These are phyloP conservation scores for Byasa hedistus DNA, from an alignment of 2,888 invertebrate species.

Conservation along the genomic window DNA sequence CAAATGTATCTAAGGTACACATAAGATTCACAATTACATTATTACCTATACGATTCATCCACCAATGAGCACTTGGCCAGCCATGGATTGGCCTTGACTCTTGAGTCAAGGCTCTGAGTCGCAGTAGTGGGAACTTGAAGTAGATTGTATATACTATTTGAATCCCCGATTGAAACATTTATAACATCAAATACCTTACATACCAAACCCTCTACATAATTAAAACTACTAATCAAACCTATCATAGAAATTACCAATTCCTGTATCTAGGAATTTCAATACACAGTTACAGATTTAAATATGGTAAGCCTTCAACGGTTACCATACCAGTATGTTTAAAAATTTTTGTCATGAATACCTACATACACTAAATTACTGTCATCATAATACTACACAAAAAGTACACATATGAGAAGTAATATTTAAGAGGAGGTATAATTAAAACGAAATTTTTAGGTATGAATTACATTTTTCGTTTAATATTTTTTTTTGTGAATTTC, in stretches of 20 bases:
- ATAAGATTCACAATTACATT: conserved; percentile 1
- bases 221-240: conserved; percentile 11
- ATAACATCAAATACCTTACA: conserved; percentile 19
- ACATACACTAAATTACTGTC: not conserved
- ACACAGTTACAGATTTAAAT: not conserved
- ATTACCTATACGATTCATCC: not conserved
- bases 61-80: no score
- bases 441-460: not conserved
- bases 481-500: not conserved
- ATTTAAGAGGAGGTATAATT: not conserved
- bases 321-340: not conserved
- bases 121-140: no score
- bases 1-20: not conserved
- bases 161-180: conserved; percentile 1
- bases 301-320: not conserved
- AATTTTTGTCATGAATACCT: not conserved
- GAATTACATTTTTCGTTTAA: not conserved
- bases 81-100: no score
- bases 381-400: not conserved
- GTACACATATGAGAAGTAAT: not conserved
- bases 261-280: not conserved
- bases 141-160: not conserved
- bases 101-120: no score
- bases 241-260: conserved; percentile 6
- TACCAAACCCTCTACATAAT: conserved; percentile 5